Conservation (phyloP, 2,797 vertebrate genomes). For the Echeneis naucrates region DNA sequence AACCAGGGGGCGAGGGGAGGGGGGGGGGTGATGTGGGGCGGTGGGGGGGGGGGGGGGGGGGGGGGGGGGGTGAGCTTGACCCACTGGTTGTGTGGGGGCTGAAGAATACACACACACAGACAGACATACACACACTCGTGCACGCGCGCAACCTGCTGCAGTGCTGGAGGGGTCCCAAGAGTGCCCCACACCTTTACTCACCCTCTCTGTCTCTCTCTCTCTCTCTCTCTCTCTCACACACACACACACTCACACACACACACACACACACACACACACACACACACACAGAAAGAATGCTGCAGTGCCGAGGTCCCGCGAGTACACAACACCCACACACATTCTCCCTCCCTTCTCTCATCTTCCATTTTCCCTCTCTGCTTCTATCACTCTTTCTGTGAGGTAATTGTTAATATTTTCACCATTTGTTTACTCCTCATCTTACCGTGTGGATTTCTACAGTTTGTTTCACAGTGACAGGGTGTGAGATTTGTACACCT, state of each 20-base stretch:
- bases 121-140: slow-evolving; percentile 46
- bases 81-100: slow-evolving; percentile 88
- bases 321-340: slow-evolving; percentile 80
- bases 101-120: slow-evolving; percentile 74
- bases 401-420: slow-evolving; percentile 77
- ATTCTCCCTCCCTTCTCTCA: slow-evolving; percentile 68
- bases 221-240: slow-evolving; percentile 47
- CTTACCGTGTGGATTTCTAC: slow-evolving; percentile 33
- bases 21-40: slow-evolving; percentile 84
- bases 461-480: slow-evolving; percentile 14
- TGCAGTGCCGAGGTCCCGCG: slow-evolving; percentile 82
- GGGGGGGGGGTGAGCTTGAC: slow-evolving; percentile 94
- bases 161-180: slow-evolving; percentile 86
- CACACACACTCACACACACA: slow-evolving; percentile 56
- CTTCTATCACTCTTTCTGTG: slow-evolving; percentile 66
- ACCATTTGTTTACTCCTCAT: slow-evolving; percentile 59
- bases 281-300: slow-evolving; percentile 75
- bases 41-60: slow-evolving; percentile 89
- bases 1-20: slow-evolving; percentile 89
- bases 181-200: slow-evolving; percentile 83
- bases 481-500: background rate
- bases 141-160: slow-evolving; percentile 80
- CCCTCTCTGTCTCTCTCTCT: slow-evolving; percentile 62
- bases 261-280: slow-evolving; percentile 72
- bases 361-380: slow-evolving; percentile 69